Base-by-base conservation (phyloP, 2,797 vertebrate species). In the Melanogrammus aeglefinus region DNA sequence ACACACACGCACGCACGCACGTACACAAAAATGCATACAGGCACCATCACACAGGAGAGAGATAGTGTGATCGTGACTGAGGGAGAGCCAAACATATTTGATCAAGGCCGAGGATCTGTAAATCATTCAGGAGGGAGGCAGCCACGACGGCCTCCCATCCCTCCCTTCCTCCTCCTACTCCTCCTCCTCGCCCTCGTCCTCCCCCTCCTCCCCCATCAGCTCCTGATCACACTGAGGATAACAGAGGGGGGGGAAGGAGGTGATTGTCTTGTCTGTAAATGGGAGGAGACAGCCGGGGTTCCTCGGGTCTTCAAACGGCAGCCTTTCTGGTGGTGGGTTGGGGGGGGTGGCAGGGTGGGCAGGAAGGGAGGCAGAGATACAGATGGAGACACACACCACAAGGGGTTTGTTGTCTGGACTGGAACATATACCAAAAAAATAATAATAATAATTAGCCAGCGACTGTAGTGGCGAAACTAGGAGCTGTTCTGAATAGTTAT, bases 51-150 rank as follows among this genome's bases (percentile, higher is more conserved):
- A 69, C 24, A 72, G 1, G 69, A 16, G 69, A 71, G 69, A 72
- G 8, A 72, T 72, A 9, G 36, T 13, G 73, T 39, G 38, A 73
- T 75, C 27, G 24, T 80, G 80, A 80, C 81, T 80, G 44, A 75
- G 71, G 73, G 41, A 72, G 75, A 77, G 63, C 72, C 63, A 31
- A 39, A 71, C 44, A 78, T 81, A 72, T 88, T 84, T 87, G 78
- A 88, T 86, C 80, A 76, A 51, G 24, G 47, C 75, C 38, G 74
- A 81, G 76, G 0, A 21, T 51, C 71, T 83, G 76, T 86, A 89
- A 87, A 85, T 90, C 76, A 83, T 90, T 89, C 81, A 86, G 76
- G 73, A 35, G 57, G 10, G 76, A 69, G 63, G 24, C 63, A 76
- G 82, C 33, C 27, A 70, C 57, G 77, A 77, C 63, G 72, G 27